Evolutionary conservation across 2,797 vertebrate species (phyloP), one percentile per base, ranked within the genome.

Genomic region (Gobionotothen gibberifrons): DNA sequence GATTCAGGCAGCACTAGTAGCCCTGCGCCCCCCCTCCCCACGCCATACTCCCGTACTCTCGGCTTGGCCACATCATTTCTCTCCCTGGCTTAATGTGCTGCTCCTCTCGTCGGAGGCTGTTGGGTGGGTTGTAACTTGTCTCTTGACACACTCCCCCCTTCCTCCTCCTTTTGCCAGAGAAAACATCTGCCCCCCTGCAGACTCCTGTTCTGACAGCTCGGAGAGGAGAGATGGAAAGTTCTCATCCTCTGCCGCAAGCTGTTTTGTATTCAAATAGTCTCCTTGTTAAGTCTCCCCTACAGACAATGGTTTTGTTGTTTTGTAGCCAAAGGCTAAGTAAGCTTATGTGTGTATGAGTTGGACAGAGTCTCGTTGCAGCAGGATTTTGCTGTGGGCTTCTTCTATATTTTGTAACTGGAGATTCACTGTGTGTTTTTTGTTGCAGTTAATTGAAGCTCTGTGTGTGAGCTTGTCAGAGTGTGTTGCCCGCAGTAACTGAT

Each of bases 161-260:
- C 78, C 60, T 48, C 69, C 73, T 72, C 64, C 29, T 61, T 60
- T 81, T 82, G 69, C 87, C 72, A 84, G 79, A 74, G 81, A 85
- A 88, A 85, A 78, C 85, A 83, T 85, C 85, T 55, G 69, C 74
- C 87, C 79, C 78, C 89, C 83, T 76, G 66, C 78, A 85, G 87
- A 81, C 76, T 76, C 52, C 58, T 46, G 66, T 17, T 84, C 73
- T 87, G 91, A 90, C 89, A 88, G 82, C 82, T 91, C 39, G 2
- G 70, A 86, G 72, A 74, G 80, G 73, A 80, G 76, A 85, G 87
- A 91, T 87, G 84, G 89, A 92, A 90, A 90, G 89, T 88, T 89
- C 57, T 87, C 80, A 84, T 88, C 71, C 74, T 83, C 68, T 69
- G 63, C 81, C 26, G 70, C 82, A 85, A 85, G 85, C 86, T 89